Evolutionary conservation across 2,888 invertebrate species (phyloP), one percentile per base, ranked within the genome.

Genomic region (Leucophenga montana): DNA sequence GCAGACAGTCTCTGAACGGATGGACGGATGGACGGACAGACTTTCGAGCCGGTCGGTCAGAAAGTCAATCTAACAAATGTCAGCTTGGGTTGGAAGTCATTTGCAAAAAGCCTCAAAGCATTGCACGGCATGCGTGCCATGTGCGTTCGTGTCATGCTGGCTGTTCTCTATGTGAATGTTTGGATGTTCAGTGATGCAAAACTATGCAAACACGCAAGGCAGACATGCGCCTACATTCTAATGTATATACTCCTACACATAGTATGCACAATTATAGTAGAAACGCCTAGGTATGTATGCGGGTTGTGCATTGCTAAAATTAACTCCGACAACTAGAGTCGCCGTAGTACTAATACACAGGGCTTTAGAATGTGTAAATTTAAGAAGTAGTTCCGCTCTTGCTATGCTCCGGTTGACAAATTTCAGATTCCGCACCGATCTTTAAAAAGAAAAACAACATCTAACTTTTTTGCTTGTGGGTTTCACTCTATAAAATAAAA

Each of bases 151-250:
- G 70, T 67, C 68, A 66, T 69, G 71, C 70, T 5, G 39, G 69
- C 59, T 65, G 70, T 72, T n/a, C 62, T 72, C 74, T 71, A 68
- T 77, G 74, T 66, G 69, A 66, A 76, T 80, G 81, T 82, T 82
- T 77, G 80, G 75, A 71, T 69, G 75, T 66, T 54, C 84, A 80
- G 73, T 78, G 84, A 81, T 82, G 82, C 80, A 73, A 84, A 68
- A 69, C 74, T 66, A 73, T 65, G 72, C 71, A 64, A 79, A 77
- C 50, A n/a, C n/a, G 57, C 57, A 27, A 27, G 6, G 50, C 50
- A n/a, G 16, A 50, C 39, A 39, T 11, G 39, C 39, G 39, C 39
- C 39, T 39, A 39, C 39, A 39, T 39, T 8, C 39, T 27, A 39
- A 39, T 11, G 9, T 39, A 11, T 27, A 27, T 3, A 27, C 27